Base-by-base conservation (phyloP, 1,140 invertebrate genomes). In the Phthorimaea operculella region DNA sequence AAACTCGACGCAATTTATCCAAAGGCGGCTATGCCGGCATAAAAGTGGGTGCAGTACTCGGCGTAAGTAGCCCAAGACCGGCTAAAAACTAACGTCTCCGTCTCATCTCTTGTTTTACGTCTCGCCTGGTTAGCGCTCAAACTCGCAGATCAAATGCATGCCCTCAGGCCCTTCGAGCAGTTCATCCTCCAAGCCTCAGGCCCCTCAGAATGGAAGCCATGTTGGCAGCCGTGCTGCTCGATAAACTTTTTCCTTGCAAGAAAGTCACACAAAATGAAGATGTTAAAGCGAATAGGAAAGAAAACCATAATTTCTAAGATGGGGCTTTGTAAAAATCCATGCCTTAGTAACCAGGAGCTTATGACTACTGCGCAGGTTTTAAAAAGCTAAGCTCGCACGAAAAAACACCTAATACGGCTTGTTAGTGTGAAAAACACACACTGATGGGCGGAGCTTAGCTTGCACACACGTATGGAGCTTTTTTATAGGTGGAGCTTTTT, bases 301-400 rank as follows among this genome's bases (percentile, higher is more conserved):
- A 33, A 44, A 21, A 17, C 18, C 28, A 51, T 15, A 48, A 36
- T 44, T 52, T 63, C 54, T 33, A 59, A 64, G 54, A 58, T 45
- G 49, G 55, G 57, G 59, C 52, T 68, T 67, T 63, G 60, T 52
- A 70, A 72, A 72, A 68, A 64, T 64, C 53, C 58, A 61, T 55
- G 63, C 59, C 61, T 60, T 59, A 59, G 51, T 47, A 63, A 79
- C 66, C 58, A 75, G 76, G 70, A 63, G 44, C 52, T 3, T 44
- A 79, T 67, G 54, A 64, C 17, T 9, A 7, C 10, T 12, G 18
- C 52, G 21, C 10, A 59, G 21, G 50, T 58, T 47, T 49, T n/a
- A 42, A 39, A 57, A 54, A 54, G 50, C 48, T 33, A 54, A 54
- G 50, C 48, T 33, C 45, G 33, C 33, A 28, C 34, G 15, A 18